A percentile compares a stretch with the other conserved stretches of the same genome.
These are phyloP conservation scores for Cottus gobio DNA, from an alignment of 2,113 vertebrate species.

Conservation along the genomic window DNA sequence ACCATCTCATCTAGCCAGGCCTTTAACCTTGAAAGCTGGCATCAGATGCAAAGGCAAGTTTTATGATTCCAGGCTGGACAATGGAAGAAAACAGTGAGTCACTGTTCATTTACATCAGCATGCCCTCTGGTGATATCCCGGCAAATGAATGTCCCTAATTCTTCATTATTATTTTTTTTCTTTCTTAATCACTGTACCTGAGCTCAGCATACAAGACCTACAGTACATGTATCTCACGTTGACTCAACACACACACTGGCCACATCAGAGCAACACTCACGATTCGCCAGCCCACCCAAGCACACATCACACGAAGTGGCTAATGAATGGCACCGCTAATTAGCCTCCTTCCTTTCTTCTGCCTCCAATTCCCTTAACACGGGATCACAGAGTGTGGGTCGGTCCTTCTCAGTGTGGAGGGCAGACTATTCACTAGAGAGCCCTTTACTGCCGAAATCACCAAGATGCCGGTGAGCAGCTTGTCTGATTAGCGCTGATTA, in stretches of 20 bases:
- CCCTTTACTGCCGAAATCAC: conserved; percentile 70
- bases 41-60: conserved; percentile 53
- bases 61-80: conserved; percentile 54
- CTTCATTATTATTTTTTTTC: conserved; percentile 35
- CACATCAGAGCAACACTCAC: conserved; percentile 44
- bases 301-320: conserved; percentile 54
- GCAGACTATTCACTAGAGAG: conserved; percentile 73
- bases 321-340: conserved; percentile 76
- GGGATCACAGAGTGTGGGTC: conserved; percentile 71
- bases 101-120: conserved; percentile 61
- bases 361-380: conserved; percentile 72
- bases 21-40: conserved; percentile 71
- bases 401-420: conserved; percentile 57
- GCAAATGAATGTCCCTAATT: conserved; percentile 22
- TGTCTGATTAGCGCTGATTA: conserved; percentile 85
- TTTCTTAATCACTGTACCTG: neutral
- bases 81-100: conserved; percentile 56
- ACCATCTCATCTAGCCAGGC: conserved; percentile 49
- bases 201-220: conserved; percentile 4
- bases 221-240: too few species aligned
- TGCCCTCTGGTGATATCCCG: conserved; percentile 46
- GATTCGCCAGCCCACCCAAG: conserved; percentile 60
- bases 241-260: conserved; percentile 13
- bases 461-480: conserved; percentile 80
- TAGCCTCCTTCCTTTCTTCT: conserved; percentile 65